Evolutionary conservation across 2,113 vertebrate genomes (phyloP), one percentile per base, ranked within the genome.

Genomic region (Actenoides lindsayi): DNA sequence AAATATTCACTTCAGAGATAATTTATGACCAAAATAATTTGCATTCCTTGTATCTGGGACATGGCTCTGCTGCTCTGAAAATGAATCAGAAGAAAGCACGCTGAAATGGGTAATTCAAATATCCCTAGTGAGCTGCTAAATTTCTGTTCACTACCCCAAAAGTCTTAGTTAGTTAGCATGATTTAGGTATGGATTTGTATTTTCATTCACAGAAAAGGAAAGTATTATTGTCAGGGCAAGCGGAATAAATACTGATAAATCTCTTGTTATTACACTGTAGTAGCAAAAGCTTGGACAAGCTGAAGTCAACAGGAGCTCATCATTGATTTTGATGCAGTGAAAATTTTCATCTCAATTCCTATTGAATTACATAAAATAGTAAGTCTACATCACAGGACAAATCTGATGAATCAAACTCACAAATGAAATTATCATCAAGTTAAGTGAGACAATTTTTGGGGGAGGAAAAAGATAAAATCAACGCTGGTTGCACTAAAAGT

Each of bases 201-300:
- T 82, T 84, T 92, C 53, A 89, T 80, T 86, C 85, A 94, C n/a
- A 93, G 80, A 94, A 95, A 96, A 95, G 60, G 59, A 89, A 91
- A 88, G 57, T 7, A 76, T 60, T 12, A 70, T 54, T 39, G 73
- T 33, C 57, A 65, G 21, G 14, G 28, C 39, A 77, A 75, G 53
- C 19, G 4, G 93, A 94, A 91, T 42, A 80, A 87, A 79, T 18
- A 54, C 10, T 18, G 30, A 16, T 53, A 83, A 65, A 48, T 53
- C n/a, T 73, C 91, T 59, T 75, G 44, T 27, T 50, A 68, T n/a
- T 57, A 85, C 18, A 65, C 8, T 23, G 20, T 13, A 79, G 27
- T 5, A 59, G 44, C 53, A 79, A 81, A 76, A 62, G 59, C 41
- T 59, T 54, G 44, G 54, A 84, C 16, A 78, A 84, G 20, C 25